Conservation (phyloP, 1,140 invertebrate genomes). For the Monochamus saltuarius region DNA sequence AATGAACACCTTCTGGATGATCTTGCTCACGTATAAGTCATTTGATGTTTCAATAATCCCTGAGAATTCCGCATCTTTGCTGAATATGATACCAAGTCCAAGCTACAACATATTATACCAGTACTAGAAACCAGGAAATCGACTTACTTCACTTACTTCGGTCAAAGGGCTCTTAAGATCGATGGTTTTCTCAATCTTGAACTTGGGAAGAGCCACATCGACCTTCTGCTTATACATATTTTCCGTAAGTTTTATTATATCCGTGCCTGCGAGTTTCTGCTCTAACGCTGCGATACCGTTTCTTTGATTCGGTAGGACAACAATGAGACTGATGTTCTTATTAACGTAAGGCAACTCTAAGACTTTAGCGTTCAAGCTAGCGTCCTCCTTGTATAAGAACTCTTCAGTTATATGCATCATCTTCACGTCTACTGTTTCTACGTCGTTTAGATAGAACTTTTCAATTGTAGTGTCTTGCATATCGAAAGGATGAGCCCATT, state of each 20-base stretch:
- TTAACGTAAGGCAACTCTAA: constrained; percentile 63
- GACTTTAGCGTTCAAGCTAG: constrained; percentile 55
- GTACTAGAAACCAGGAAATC: too few relatives aligned
- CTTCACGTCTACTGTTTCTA: constrained; percentile 55
- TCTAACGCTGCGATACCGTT: constrained; percentile 55
- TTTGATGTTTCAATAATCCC: constrained; percentile 56
- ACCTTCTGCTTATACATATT: constrained; percentile 37
- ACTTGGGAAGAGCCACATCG: constrained; percentile 62
- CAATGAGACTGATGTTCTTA: constrained; percentile 61
- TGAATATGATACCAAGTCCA: constrained; percentile 62
- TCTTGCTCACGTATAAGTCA: constrained; percentile 57
- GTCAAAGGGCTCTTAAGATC: constrained; percentile 59
- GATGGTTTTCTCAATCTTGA: constrained; percentile 66
- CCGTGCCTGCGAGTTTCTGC: constrained; percentile 37
- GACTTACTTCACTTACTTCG: constrained; percentile 52
- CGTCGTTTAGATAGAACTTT: too few relatives aligned
- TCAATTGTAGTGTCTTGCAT: constrained; percentile 49
- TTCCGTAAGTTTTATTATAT: too few relatives aligned
- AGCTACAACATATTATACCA: constrained; percentile 56
- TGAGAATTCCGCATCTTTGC: constrained; percentile 54
- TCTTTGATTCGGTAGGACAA: constrained; percentile 67
- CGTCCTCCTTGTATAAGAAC: constrained; percentile 57
- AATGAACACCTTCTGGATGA: constrained; percentile 73
- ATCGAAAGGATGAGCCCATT: constrained; percentile 63
- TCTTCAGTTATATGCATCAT: constrained; percentile 65